Percentiles rank a stretch among this genome's conserved stretches.
These are phyloP conservation scores for Hedya salicella DNA, from an alignment of 2,888 invertebrate species.

Conservation along the genomic window DNA sequence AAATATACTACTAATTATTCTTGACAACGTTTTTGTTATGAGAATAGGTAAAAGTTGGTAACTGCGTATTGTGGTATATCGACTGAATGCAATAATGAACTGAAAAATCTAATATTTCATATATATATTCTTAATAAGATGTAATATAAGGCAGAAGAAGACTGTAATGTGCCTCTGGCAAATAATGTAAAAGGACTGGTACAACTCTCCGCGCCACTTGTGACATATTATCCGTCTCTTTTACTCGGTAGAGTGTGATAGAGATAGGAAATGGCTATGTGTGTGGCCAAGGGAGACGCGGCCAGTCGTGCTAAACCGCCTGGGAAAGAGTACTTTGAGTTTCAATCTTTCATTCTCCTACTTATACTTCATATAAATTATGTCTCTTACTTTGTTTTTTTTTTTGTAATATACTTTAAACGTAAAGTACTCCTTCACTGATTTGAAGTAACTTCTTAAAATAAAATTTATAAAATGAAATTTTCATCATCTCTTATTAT, in stretches of 20 bases:
- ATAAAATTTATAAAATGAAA: background rate
- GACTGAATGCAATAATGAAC: background rate
- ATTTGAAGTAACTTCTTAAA: background rate
- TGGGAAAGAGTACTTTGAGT: background rate
- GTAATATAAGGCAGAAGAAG: constrained; percentile 17
- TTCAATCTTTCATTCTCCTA: background rate
- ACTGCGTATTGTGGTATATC: background rate
- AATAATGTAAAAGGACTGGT: too few relatives aligned
- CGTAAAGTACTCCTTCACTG: constrained; percentile 11
- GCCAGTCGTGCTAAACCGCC: too few relatives aligned
- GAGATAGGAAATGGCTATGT: too few relatives aligned
- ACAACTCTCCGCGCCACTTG: too few relatives aligned
- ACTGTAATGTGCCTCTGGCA: background rate
- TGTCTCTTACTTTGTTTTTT: background rate
- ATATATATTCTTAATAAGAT: too few relatives aligned
- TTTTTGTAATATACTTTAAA: background rate
- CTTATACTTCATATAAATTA: background rate
- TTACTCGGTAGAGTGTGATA: too few relatives aligned
- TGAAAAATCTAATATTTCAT: background rate
- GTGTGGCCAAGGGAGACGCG: too few relatives aligned
- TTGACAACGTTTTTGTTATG: background rate
- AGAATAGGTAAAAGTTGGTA: too few relatives aligned
- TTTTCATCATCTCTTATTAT: background rate
- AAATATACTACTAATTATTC: background rate
- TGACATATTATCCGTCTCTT: too few relatives aligned